Conservation (phyloP, 2,888 invertebrate genomes). For the Drosophila pseudotakahashii region DNA sequence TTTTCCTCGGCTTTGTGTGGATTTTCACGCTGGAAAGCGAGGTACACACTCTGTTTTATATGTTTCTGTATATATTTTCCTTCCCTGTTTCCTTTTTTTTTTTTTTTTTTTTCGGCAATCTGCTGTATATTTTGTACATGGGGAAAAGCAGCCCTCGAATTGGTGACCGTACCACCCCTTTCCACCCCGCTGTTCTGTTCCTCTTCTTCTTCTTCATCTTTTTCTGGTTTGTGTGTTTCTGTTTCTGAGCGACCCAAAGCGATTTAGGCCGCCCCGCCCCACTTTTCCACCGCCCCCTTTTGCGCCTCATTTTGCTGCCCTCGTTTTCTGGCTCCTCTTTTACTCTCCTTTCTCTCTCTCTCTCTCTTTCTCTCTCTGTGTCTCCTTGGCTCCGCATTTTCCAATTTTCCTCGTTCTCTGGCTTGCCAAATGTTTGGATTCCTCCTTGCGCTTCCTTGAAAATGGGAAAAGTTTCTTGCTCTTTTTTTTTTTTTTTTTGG, state of each 20-base stretch:
- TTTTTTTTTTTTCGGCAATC: conserved; percentile 30
- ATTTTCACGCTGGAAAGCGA: conserved; percentile 34
- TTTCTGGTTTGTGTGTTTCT: conserved; percentile 3
- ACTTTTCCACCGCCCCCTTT: conserved; percentile 11
- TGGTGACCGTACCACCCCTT: conserved; percentile 18
- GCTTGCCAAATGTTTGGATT: conserved; percentile 14
- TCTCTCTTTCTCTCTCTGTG: not conserved
- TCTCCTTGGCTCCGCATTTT: not conserved
- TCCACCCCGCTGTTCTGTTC: conserved; percentile 11
- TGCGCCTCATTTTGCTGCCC: conserved; percentile 27
- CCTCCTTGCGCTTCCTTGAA: conserved; percentile 1
- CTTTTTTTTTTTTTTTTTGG: not conserved
- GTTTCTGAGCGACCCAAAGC: conserved; percentile 14
- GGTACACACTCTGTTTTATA: conserved; percentile 32
- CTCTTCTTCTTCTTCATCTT: not conserved
- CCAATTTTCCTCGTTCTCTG: conserved; percentile 2
- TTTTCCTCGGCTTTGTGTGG: conserved; percentile 20
- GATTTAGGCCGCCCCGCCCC: conserved; percentile 35
- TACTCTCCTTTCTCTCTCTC: not conserved
- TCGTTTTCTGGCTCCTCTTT: conserved; percentile 34
- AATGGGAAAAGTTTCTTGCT: conserved; percentile 15
- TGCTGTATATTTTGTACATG: conserved; percentile 21
- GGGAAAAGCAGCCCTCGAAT: conserved; percentile 37
- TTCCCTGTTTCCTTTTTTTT: conserved; percentile 4
- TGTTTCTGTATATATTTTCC: conserved; percentile 19